Evolutionary conservation across 2,113 vertebrate genomes (phyloP), one percentile per base, ranked within the genome.

Genomic region (Progne subis): DNA sequence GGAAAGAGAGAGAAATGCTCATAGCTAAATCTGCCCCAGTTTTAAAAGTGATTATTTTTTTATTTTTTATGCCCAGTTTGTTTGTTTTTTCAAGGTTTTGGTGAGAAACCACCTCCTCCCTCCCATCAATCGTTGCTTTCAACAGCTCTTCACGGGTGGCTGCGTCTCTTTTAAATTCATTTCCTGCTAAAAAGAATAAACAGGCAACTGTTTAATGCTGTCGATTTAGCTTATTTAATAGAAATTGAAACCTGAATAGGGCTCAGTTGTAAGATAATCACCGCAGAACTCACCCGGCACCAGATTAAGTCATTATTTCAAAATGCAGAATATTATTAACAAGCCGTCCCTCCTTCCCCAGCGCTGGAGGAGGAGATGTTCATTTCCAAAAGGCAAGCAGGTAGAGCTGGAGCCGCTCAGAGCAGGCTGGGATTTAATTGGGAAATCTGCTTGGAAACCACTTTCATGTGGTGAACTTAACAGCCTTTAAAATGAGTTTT

Each of bases 161-260:
- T 97, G 97, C 96, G 44, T 96, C 95, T 94, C 96, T 97, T 97
- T 98, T 97, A 97, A 95, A 98, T 97, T 97, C 96, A 98, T 98
- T 98, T 98, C 98, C 97, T 98, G 94, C 81, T 97, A 95, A 95
- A 98, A 98, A 97, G 94, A 95, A 97, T 96, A 97, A 97, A 96
- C 95, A 97, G 96, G 97, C 95, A 96, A 96, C 96, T 95, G 91
- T 97, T 97, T 92, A 94, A 97, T 97, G 95, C 97, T 92, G 95
- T 92, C 95, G 32, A 96, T 97, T 96, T 94, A 83, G 89, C 94
- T 97, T 93, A 92, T 96, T 96, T 97, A 96, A 96, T 95, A 96
- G 96, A 97, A 98, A 97, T 52, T 85, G 92, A 95, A 97, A 90
- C 86, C 85, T 86, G 90, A 94, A 93, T 68, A 70, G 92, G 90